Conservation (phyloP, 2,797 vertebrate genomes). For the Phoebastria nigripes region DNA sequence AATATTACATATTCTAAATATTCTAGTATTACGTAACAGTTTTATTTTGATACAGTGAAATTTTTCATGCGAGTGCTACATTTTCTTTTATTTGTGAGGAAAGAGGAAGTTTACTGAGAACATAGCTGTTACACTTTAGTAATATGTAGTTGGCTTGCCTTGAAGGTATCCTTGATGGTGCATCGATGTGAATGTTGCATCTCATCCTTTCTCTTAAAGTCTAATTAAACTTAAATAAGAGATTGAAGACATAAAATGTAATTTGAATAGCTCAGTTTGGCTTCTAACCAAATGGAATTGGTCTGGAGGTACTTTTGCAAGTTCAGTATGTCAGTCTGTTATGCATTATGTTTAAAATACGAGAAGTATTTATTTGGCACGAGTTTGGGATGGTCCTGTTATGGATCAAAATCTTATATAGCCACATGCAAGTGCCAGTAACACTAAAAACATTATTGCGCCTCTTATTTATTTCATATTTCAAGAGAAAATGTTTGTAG, state of each 20-base stretch:
- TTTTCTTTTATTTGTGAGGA: background rate
- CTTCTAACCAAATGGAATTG: background rate
- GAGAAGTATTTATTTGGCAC: background rate
- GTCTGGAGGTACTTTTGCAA: background rate
- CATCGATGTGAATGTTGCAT: background rate
- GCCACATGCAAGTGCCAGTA: background rate
- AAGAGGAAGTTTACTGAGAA: background rate
- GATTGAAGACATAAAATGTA: background rate
- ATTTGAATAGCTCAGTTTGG: background rate
- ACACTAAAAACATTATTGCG: background rate
- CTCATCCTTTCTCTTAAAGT: background rate
- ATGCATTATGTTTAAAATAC: background rate
- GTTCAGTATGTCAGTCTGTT: background rate
- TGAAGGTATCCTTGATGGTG: background rate
- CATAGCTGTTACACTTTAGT: accelerated
- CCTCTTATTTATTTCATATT: background rate
- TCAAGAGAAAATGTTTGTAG: background rate
- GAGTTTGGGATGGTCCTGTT: background rate
- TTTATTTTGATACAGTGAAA: background rate
- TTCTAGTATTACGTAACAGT: background rate
- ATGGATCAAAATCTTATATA: background rate
- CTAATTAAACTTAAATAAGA: background rate
- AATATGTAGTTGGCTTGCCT: background rate
- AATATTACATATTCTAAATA: background rate
- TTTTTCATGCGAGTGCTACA: background rate